Conservation (phyloP, 2,113 vertebrate species). For the Ammodytes marinus region DNA sequence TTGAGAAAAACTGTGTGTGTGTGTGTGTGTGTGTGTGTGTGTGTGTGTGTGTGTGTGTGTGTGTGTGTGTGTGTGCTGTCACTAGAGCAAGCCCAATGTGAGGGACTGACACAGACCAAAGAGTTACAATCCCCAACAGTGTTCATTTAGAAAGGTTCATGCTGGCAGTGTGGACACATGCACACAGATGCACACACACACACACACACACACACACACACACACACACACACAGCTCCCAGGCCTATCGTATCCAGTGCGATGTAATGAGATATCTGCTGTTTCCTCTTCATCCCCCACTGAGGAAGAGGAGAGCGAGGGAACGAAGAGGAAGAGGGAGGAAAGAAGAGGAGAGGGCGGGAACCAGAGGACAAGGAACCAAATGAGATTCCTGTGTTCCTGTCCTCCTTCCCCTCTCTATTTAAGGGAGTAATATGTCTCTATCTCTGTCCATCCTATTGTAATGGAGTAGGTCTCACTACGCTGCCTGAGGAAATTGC, state of each 20-base stretch:
- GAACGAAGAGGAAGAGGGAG: background rate
- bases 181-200: constrained; percentile 17
- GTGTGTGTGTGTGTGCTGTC: constrained; percentile 32
- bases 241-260: constrained; percentile 63
- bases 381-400: constrained; percentile 55
- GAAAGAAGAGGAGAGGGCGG: constrained; percentile 17
- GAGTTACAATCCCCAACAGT: constrained; percentile 54
- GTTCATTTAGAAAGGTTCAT: constrained; percentile 67
- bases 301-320: constrained; percentile 37
- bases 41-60: background rate
- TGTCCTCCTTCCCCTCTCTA: constrained; percentile 42
- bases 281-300: constrained; percentile 72
- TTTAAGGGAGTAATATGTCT: constrained; percentile 70
- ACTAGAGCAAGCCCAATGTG: constrained; percentile 31
- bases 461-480: constrained; percentile 81
- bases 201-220: constrained; percentile 46
- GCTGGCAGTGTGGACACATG: constrained; percentile 12
- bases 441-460: constrained; percentile 73
- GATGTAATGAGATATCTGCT: constrained; percentile 76
- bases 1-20: background rate
- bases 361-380: constrained; percentile 36
- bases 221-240: constrained; percentile 59
- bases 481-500: constrained; percentile 79
- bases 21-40: background rate
- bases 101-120: constrained; percentile 54